Conservation (phyloP, 2,797 vertebrate species). For the Epinephelus malabaricus region DNA sequence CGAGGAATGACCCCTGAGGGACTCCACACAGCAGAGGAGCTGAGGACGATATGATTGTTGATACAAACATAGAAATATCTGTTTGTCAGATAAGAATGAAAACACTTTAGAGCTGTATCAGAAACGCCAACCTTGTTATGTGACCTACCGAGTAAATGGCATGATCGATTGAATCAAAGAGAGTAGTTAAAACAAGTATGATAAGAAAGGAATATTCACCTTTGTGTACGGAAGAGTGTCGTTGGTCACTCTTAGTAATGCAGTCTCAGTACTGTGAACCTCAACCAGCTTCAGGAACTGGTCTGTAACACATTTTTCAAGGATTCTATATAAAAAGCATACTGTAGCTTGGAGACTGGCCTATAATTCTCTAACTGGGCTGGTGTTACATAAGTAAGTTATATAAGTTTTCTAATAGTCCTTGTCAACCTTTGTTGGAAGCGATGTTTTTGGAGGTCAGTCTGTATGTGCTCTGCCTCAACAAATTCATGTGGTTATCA, state of each 20-base stretch:
- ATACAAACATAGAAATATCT: background rate
- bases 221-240: background rate
- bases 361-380: background rate
- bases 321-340: background rate
- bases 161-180: background rate
- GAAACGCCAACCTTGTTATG: background rate
- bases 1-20: too few species aligned
- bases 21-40: too few species aligned
- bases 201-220: background rate
- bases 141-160: background rate
- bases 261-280: background rate
- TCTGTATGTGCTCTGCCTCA: conserved; percentile 17
- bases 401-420: background rate
- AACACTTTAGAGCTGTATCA: background rate
- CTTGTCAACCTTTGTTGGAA: conserved; percentile 21
- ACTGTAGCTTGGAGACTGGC: background rate
- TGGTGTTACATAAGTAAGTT: background rate
- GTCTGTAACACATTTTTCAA: background rate
- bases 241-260: background rate
- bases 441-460: conserved; percentile 23
- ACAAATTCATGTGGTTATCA: conserved; percentile 24
- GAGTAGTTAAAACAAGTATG: background rate
- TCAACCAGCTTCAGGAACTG: background rate
- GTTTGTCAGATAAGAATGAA: background rate
- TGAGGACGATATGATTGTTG: too few species aligned